These are phyloP conservation scores for Gallinago jamesoni DNA, from an alignment of 2,113 vertebrate genomes.

Conservation along the genomic window DNA sequence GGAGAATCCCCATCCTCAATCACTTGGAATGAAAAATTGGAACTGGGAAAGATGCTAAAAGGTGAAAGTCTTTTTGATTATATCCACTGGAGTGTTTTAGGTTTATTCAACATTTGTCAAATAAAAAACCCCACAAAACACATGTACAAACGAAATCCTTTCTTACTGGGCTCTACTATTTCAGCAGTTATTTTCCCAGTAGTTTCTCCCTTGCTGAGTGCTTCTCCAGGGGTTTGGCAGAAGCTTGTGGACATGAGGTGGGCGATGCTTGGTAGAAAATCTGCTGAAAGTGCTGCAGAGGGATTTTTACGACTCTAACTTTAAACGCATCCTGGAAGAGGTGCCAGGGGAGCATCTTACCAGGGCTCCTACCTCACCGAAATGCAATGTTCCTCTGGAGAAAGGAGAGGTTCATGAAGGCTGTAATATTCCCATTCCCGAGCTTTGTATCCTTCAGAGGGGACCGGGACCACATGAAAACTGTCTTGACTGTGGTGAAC, in stretches of 20 bases:
- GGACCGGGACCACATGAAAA: not conserved
- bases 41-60: not conserved
- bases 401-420: not conserved
- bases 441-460: not conserved
- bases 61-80: not conserved
- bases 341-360: not conserved
- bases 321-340: not conserved
- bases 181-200: not conserved
- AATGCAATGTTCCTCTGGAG: not conserved
- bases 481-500: not conserved
- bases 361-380: not conserved
- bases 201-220: not conserved
- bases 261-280: not conserved
- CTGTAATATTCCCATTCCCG: not conserved
- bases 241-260: not conserved
- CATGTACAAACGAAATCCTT: not conserved
- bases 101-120: not conserved
- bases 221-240: not conserved
- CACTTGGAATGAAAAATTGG: not conserved
- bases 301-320: not conserved
- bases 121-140: not conserved
- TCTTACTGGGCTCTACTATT: not conserved
- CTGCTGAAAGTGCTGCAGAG: not conserved
- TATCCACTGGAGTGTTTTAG: not conserved
- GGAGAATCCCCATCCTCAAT: not conserved